Percentiles rank a stretch among this genome's conserved stretches.
Evolutionary conservation across 2,113 vertebrate genomes (phyloP).

Genomic region (Albula goreensis): DNA sequence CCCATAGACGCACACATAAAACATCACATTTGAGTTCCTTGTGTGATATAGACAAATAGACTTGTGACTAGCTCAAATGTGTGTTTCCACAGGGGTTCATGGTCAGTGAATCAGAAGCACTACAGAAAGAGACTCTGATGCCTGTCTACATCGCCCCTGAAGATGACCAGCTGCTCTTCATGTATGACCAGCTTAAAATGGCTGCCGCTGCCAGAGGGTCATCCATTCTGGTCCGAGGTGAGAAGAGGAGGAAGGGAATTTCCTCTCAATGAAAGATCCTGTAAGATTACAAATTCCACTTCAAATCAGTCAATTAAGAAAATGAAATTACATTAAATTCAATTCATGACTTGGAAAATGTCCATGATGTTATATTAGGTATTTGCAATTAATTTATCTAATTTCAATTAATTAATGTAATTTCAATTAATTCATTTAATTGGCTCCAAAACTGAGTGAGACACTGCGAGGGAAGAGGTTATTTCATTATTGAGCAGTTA

Average conservation of each 20-base stretch:
- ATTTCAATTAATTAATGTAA: too few relatives aligned
- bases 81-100: slow-evolving; percentile 65
- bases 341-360: too few relatives aligned
- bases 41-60: too few relatives aligned
- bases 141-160: slow-evolving; percentile 71
- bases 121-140: slow-evolving; percentile 62
- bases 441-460: too few relatives aligned
- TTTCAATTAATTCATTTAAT: too few relatives aligned
- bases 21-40: neutral
- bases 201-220: slow-evolving; percentile 60
- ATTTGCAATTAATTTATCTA: too few relatives aligned
- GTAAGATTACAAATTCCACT: neutral
- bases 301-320: too few relatives aligned
- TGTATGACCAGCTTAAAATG: slow-evolving; percentile 73
- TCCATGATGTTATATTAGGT: too few relatives aligned
- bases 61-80: neutral
- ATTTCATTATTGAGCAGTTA: too few relatives aligned
- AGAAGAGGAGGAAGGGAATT: slow-evolving; percentile 4
- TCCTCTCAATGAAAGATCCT: neutral
- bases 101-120: slow-evolving; percentile 60
- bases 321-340: too few relatives aligned
- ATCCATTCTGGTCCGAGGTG: slow-evolving; percentile 69
- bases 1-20: neutral
- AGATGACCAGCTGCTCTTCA: slow-evolving; percentile 70
- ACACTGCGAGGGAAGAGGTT: too few relatives aligned